Conservation (phyloP, 2,888 invertebrate genomes). For the Dynastes tityus region DNA sequence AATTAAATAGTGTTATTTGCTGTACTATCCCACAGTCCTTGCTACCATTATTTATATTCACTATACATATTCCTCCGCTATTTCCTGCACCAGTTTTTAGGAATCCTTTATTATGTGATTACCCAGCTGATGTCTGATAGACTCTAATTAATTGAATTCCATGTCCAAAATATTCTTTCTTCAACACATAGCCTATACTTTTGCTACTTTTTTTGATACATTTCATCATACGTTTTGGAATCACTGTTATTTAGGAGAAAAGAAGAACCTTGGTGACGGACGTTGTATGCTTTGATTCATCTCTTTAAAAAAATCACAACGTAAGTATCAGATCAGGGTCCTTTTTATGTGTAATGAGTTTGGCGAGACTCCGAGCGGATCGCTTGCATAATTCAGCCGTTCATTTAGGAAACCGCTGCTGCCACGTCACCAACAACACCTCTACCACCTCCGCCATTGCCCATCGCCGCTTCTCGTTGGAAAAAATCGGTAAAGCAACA, state of each 20-base stretch:
- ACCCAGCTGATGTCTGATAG: too few species aligned
- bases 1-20: too few species aligned
- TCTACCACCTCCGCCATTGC: background rate
- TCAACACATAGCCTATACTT: too few species aligned
- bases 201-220: too few species aligned
- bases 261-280: constrained; percentile 53
- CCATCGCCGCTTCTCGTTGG: background rate
- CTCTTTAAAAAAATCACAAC: constrained; percentile 67
- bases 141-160: too few species aligned
- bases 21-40: too few species aligned
- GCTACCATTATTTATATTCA: too few species aligned
- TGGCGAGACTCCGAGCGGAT: constrained; percentile 39
- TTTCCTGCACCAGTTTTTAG: too few species aligned
- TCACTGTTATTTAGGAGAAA: constrained; percentile 3
- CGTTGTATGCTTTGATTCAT: constrained; percentile 56
- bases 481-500: background rate
- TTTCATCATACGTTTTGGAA: background rate
- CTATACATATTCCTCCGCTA: too few species aligned
- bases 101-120: too few species aligned
- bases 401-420: constrained; percentile 43
- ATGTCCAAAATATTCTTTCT: too few species aligned
- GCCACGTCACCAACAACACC: background rate
- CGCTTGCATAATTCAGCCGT: constrained; percentile 47
- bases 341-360: constrained; percentile 49
- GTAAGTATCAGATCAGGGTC: constrained; percentile 55